Evolutionary conservation across 2,888 invertebrate species (phyloP).

Genomic region (Ypsolopha sequella): DNA sequence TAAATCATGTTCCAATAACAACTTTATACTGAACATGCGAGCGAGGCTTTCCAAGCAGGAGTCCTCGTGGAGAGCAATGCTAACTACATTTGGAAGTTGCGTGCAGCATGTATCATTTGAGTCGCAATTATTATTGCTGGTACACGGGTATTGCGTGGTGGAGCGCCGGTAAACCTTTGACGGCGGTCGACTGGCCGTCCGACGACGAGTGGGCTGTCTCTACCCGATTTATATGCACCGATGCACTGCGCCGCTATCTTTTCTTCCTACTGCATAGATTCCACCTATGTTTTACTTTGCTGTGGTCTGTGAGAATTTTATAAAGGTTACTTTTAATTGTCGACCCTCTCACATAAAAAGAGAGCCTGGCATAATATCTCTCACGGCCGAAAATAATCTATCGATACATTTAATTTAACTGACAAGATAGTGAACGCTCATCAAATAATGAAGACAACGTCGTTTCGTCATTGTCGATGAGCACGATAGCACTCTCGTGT

Average conservation of each 20-base stretch:
- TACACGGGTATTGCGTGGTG: conserved; percentile 61
- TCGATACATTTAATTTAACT: conserved; percentile 70
- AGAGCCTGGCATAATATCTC: conserved; percentile 19
- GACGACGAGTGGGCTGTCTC: conserved; percentile 50
- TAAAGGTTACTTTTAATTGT: conserved; percentile 4
- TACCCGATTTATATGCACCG: conserved; percentile 42
- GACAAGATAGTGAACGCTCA: conserved; percentile 69
- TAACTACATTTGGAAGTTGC: conserved; percentile 20
- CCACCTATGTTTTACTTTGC: too few species aligned
- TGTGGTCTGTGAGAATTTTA: too few species aligned
- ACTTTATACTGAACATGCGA: conserved; percentile 24
- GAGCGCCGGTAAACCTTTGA: conserved; percentile 28
- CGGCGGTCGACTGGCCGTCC: conserved; percentile 26
- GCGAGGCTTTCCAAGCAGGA: background rate
- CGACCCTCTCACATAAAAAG: conserved; percentile 1
- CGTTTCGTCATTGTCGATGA: conserved; percentile 71
- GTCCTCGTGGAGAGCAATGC: background rate
- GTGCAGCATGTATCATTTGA: conserved; percentile 56
- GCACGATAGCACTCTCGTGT: conserved; percentile 67
- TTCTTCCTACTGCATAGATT: too few species aligned
- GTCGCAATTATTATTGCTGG: conserved; percentile 51
- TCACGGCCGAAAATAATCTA: conserved; percentile 65
- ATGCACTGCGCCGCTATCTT: conserved; percentile 23
- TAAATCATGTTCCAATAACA: conserved; percentile 26
- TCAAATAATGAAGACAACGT: conserved; percentile 70